Base-by-base conservation (phyloP, 2,797 vertebrate species). In the Danio kyathit region DNA sequence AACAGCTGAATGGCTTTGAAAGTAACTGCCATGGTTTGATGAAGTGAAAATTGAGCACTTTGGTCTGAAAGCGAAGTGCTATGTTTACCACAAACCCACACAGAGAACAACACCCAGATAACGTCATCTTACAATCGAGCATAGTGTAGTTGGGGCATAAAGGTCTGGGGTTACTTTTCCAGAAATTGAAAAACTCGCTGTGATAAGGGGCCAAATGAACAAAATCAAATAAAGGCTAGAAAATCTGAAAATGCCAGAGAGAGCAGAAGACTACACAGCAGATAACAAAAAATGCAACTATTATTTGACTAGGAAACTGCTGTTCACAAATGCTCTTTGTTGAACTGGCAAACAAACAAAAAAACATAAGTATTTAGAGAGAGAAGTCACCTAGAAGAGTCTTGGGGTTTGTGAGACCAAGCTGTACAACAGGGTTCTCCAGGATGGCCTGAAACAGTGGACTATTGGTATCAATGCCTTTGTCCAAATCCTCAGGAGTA, bases 361-460 rank as follows among this genome's bases (percentile, higher is more conserved):
- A 61, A 12, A 61, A 12, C 43, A 44, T 16, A 6, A 10, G 17
- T 59, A 74, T 38, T 61, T 2, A 52, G 6, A 13, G 57, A 4
- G 10, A 21, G 5, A 21, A 48, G 13, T 79, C 61, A 99, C 98
- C 98, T 81, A 99, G 90, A 69, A 99, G 92, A 61, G 96, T 99
- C 92, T 99, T 99, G 43, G 98, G 98, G 90, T 99, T 99, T 70
- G 97, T 99, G 51, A 99, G 92, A 79, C 98, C 98, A 87, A 99
- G 89, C 86, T 99, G 98, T 90, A 99, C 97, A 70, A 99, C 97
- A 3, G 98, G 98, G 91, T 99, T 99, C 90, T 99, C 98, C 91
- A 99, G 92, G 88, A 99, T 99, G 89, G 98, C 98, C 91, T 99
- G 98, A 84, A 99, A 99, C 73, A 99, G 93, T 10, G 97, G 97